Base-by-base conservation (phyloP, 2,888 invertebrate species). In the Stratiomys singularior region DNA sequence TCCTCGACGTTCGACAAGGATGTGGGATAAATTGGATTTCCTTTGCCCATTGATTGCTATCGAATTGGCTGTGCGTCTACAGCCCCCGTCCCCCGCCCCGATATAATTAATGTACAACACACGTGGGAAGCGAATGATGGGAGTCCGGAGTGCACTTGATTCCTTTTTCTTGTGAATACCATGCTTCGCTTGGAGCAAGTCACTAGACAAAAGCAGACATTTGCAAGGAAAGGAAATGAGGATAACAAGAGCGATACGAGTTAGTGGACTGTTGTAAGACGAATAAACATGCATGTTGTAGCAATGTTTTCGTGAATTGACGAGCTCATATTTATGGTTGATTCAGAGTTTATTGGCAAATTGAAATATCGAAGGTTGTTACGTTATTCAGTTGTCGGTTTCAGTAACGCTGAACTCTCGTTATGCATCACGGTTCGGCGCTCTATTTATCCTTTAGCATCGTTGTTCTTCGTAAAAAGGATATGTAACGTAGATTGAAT, bases 71-170 rank as follows among this genome's bases (percentile, higher is more conserved):
- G 52, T 18, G 15, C 52, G 4, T n/a, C 18, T 13, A 37, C 37
- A 37, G 37, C 3, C 9, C 37, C 9, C 37, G 37, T 37, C 37
- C 37, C 9, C 37, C 9, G 37, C 37, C 9, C 18, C 3, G 15
- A 15, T 5, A 52, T 52, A 52, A 52, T 52, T 52, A 52, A 52
- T 52, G 52, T n/a, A 18, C 52, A 52, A 52, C 52, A 52, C 52
- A 52, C 18, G 52, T 52, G 18, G 18, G 52, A 52, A 18, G 52
- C 18, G 15, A n/a, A n/a, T 18, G 52, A 52, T 52, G 52, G 4
- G 18, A 52, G 4, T 52, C 18, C 18, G 15, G 18, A 18, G 18
- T 52, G 52, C 52, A 52, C 15, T 52, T 52, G 18, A 52, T n/a
- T 52, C 18, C 18, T 52, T 18, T 13, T 13, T 52, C 52, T 13